Percentiles rank a stretch among this genome's conserved stretches.
Evolutionary conservation across 2,797 vertebrate genomes (phyloP).

Genomic region (Aplochiton taeniatus): DNA sequence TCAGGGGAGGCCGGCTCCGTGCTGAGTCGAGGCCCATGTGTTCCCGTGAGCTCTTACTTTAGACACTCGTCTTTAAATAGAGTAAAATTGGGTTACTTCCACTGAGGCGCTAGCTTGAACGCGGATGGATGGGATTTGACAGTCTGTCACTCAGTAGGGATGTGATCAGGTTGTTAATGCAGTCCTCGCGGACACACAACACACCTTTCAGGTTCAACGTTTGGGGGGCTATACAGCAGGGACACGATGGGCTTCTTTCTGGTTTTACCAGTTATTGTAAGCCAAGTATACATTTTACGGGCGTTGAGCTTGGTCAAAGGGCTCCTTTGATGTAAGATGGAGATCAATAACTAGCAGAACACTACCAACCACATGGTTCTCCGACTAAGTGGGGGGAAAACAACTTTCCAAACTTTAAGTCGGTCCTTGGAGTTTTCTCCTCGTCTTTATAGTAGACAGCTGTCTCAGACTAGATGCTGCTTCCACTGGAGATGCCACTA

Average conservation of each 20-base stretch:
- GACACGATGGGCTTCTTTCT: no score
- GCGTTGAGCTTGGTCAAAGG: conserved; percentile 1
- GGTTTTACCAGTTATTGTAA: no score
- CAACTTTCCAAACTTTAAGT: conserved; percentile 59
- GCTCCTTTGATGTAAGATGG: conserved; percentile 9
- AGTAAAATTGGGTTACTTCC: conserved; percentile 77
- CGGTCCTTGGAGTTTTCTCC: conserved; percentile 23
- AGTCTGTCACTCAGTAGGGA: conserved; percentile 56
- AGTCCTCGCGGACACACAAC: conserved; percentile 26
- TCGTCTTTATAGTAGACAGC: conserved; percentile 70
- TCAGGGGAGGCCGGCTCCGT: no score
- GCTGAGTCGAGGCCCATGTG: conserved; percentile 42
- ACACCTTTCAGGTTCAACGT: conserved; percentile 4
- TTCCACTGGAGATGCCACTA: conserved; percentile 72
- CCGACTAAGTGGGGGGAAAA: conserved; percentile 21
- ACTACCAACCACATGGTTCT: conserved; percentile 11
- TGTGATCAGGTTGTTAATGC: conserved; percentile 51
- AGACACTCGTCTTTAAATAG: conserved; percentile 70
- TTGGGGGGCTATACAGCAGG: neutral
- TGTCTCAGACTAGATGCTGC: conserved; percentile 69
- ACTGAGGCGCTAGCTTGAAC: conserved; percentile 63
- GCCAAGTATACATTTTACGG: no score
- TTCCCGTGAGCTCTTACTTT: conserved; percentile 54
- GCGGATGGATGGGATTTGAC: conserved; percentile 60
- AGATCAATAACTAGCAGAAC: conserved; percentile 25